These are phyloP conservation scores for Poeciliopsis turneri DNA, from an alignment of 2,797 vertebrate species.

Conservation along the genomic window DNA sequence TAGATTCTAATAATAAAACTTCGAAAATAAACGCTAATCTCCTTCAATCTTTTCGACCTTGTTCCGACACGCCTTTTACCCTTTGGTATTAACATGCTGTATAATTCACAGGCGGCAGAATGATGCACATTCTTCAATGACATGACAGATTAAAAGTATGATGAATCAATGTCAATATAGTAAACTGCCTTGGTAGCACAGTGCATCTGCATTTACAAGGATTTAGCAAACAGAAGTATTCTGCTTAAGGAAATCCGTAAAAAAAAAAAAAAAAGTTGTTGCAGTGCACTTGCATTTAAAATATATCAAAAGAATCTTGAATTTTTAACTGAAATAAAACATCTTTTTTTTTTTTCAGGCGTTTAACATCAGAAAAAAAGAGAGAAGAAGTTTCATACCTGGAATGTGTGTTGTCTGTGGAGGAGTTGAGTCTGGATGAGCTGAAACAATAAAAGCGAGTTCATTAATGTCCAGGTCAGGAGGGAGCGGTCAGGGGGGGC, in stretches of 20 bases:
- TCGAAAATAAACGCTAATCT: not conserved
- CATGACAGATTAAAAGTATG: not conserved
- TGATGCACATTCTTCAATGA: not conserved
- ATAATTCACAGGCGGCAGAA: not conserved
- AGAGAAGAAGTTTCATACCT: constrained; percentile 26
- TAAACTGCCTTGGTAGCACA: not conserved
- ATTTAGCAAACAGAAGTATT: not conserved
- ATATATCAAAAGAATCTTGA: not conserved
- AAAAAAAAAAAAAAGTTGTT: too few species aligned
- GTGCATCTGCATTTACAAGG: not conserved
- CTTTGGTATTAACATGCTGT: not conserved
- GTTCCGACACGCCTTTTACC: not conserved
- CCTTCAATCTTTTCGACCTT: not conserved
- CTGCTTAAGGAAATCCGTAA: not conserved
- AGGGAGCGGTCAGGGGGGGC: not conserved
- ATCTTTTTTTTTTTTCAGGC: too few species aligned
- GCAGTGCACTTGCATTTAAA: not conserved
- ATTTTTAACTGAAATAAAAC: not conserved
- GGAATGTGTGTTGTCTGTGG: not conserved
- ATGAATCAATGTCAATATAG: not conserved
- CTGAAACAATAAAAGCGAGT: constrained; percentile 40
- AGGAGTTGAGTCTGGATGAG: constrained; percentile 11
- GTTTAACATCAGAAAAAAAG: not conserved
- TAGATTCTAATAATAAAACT: too few species aligned
- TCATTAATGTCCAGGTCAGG: not conserved